Conservation (phyloP, 1,140 invertebrate species). For the Diabrotica virgifera region DNA sequence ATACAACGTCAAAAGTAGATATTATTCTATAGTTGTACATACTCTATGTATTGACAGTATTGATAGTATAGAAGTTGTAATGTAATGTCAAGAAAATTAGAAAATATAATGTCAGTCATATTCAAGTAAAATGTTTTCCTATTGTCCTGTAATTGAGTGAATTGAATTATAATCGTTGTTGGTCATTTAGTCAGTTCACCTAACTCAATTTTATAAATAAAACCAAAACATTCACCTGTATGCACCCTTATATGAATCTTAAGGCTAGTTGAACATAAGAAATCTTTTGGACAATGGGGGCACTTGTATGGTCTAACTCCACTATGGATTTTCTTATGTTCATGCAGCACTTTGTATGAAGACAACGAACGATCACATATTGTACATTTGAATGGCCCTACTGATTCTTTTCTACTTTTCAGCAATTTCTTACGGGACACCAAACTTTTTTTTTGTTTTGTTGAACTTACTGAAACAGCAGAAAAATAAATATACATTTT, state of each 20-base stretch:
- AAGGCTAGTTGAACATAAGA: conserved; percentile 9
- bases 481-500: not conserved
- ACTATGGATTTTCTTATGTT: conserved; percentile 16
- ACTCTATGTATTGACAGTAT: too few species aligned
- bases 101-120: too few species aligned
- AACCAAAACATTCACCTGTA: conserved; percentile 9
- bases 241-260: conserved; percentile 10
- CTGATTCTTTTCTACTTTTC: not conserved
- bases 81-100: too few species aligned
- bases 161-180: too few species aligned
- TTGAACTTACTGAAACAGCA: not conserved
- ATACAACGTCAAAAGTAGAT: too few species aligned
- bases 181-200: too few species aligned
- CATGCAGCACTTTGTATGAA: not conserved
- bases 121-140: too few species aligned
- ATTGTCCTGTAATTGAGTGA: too few species aligned
- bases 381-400: not conserved
- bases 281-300: conserved; percentile 5
- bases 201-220: too few species aligned
- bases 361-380: conserved; percentile 14
- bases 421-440: not conserved
- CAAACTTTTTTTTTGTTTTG: not conserved
- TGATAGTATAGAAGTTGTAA: too few species aligned
- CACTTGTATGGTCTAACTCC: conserved; percentile 13
- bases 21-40: too few species aligned